Conservation (phyloP, 1,140 invertebrate genomes). For the Bombus terrestris region DNA sequence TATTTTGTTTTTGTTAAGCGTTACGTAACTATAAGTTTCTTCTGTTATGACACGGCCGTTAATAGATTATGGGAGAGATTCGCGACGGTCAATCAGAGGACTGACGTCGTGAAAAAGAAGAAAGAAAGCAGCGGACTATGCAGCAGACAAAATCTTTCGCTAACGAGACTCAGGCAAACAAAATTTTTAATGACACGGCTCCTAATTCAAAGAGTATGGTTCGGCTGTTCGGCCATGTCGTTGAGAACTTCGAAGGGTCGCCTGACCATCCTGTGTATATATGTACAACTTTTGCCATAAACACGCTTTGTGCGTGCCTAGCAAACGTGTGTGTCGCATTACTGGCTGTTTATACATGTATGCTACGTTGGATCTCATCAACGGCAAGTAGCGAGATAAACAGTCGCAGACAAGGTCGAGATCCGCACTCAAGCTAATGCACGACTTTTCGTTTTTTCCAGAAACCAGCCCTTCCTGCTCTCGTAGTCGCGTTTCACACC, state of each 20-base stretch:
- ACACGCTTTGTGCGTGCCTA: not conserved
- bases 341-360: conserved; percentile 20
- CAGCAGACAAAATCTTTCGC: not conserved
- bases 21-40: too few species aligned
- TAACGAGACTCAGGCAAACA: conserved; percentile 21
- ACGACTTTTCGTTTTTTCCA: conserved; percentile 35
- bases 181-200: conserved; percentile 24
- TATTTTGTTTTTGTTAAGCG: too few species aligned
- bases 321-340: conserved; percentile 17
- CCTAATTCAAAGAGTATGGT: conserved; percentile 13
- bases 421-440: conserved; percentile 44
- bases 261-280: not conserved
- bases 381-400: conserved; percentile 58
- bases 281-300: conserved; percentile 10
- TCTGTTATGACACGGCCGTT: too few species aligned
- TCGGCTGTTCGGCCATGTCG: not conserved
- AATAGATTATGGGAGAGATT: not conserved
- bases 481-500: conserved; percentile 5
- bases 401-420: conserved; percentile 35
- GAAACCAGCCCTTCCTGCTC: conserved; percentile 15
- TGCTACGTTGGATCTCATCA: conserved; percentile 34
- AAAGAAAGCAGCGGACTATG: not conserved
- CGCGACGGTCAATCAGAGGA: not conserved
- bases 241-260: not conserved
- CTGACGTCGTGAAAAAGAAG: not conserved